Base-by-base conservation (phyloP, 2,888 invertebrate species). In the Epinotia bilunana region DNA sequence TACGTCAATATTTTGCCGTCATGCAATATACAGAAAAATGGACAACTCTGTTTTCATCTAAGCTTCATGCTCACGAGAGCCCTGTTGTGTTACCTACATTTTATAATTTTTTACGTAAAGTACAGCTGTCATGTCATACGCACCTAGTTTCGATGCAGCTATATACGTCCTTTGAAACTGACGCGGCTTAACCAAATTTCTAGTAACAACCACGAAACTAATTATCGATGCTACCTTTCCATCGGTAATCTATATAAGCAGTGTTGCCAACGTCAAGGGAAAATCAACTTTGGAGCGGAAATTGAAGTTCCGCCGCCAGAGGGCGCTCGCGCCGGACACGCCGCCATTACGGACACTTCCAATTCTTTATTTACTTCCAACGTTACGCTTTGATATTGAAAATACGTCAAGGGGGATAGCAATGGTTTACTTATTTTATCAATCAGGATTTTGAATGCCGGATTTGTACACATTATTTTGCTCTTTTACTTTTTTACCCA, bases 301-400 rank as follows among this genome's bases (percentile, higher is more conserved):
- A 92, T 92, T 91, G 90, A 90, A 90, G 90, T 91, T 92, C 91
- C 91, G 91, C 82, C 81, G 87, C 89, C 81, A 78, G 83, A 82
- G 85, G 88, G 82, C 87, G 87, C 83, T 87, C 90, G 88, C 81
- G 71, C 85, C 89, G 90, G 90, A 90, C 82, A 85, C 77, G 77
- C 79, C 82, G 84, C 84, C 86, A 88, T 90, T 90, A 90, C 83
- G 84, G 84, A 83, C 84, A 84, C 86, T 87, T 84, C 84, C 85
- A 82, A 80, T 78, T 76, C 76, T 81, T 76, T 77, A 79, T 77
- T 79, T 78, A 78, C 79, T 83, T 82, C 82, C 65, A 74, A 83
- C 82, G 79, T 81, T 80, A 79, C 70, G 77, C 74, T 74, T 80
- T 80, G 82, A 80, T 82, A 81, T 80, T 79, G 80, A 78, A 80